phyloP scores from a whole-genome alignment of 1,140 invertebrate species.

The Vollenhovia emeryi region DNA sequence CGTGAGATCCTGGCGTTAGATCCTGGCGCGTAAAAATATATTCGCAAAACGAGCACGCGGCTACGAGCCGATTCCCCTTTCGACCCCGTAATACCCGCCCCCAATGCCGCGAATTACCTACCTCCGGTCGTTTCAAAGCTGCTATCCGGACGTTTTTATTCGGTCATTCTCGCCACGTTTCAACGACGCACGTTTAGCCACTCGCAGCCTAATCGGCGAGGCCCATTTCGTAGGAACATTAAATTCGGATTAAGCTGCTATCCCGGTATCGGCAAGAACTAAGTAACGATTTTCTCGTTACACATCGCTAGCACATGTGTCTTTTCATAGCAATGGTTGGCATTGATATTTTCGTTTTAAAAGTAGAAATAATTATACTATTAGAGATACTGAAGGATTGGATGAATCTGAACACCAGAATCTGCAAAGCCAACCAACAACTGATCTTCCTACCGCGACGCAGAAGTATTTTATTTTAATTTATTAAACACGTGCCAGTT shows the following conservation, averaged over 20 bases:
- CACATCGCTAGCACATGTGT: background rate
- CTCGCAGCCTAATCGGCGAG: slow-evolving; percentile 64
- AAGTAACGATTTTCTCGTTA: background rate
- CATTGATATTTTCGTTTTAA: background rate
- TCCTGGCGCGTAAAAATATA: slow-evolving; percentile 28
- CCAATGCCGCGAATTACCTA: slow-evolving; percentile 35
- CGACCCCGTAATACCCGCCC: slow-evolving; percentile 24
- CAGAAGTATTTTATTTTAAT: too few relatives aligned
- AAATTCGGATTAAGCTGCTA: slow-evolving; percentile 70
- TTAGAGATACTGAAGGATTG: too few relatives aligned
- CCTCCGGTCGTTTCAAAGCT: slow-evolving; percentile 57
- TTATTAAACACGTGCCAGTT: too few relatives aligned
- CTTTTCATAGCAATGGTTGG: background rate
- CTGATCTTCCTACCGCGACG: too few relatives aligned
- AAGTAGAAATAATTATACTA: too few relatives aligned
- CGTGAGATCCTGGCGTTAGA: slow-evolving; percentile 42
- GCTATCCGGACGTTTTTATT: slow-evolving; percentile 71
- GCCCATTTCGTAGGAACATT: slow-evolving; percentile 53
- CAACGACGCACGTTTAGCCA: slow-evolving; percentile 24
- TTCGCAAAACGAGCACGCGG: slow-evolving; percentile 33
- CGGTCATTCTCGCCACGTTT: slow-evolving; percentile 59
- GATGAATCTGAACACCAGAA: too few relatives aligned
- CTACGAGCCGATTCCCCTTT: slow-evolving; percentile 43
- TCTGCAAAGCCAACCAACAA: too few relatives aligned
- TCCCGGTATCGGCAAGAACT: background rate